Conservation (phyloP, 2,797 vertebrate genomes). For the Sebastes itinus region DNA sequence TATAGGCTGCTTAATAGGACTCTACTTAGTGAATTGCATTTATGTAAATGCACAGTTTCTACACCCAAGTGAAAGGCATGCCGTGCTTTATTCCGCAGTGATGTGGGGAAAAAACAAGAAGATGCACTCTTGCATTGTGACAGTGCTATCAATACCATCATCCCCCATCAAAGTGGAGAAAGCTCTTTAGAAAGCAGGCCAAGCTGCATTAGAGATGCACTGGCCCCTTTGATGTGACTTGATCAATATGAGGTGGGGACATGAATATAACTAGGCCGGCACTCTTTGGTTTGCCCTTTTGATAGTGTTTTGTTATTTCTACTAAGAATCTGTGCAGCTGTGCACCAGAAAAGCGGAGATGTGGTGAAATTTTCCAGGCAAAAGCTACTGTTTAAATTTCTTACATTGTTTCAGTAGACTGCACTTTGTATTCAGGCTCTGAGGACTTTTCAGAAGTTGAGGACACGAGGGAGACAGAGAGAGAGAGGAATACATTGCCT, state of each 20-base stretch:
- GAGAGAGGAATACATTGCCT: conserved; percentile 67
- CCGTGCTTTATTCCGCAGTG: conserved; percentile 77
- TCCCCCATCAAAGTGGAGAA: conserved; percentile 85
- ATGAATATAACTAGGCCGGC: conserved; percentile 78
- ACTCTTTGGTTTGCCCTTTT: conserved; percentile 82
- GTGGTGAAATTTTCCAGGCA: conserved; percentile 59
- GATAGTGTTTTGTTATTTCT: conserved; percentile 81
- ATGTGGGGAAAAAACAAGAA: conserved; percentile 78
- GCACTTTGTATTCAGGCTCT: conserved; percentile 24
- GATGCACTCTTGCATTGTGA: conserved; percentile 84
- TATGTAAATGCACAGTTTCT: conserved; percentile 84
- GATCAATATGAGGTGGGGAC: conserved; percentile 85
- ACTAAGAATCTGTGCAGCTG: conserved; percentile 62
- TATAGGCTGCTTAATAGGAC: conserved; percentile 75
- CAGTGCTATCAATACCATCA: conserved; percentile 88
- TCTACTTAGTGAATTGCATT: conserved; percentile 80
- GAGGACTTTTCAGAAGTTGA: conserved; percentile 68
- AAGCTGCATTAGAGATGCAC: conserved; percentile 84
- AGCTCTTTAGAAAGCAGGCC: conserved; percentile 83
- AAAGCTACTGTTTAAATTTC: conserved; percentile 43
- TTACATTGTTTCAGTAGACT: conserved; percentile 66
- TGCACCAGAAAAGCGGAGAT: conserved; percentile 50
- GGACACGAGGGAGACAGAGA: conserved; percentile 17
- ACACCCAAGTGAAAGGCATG: conserved; percentile 80
- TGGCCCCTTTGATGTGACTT: conserved; percentile 85